These are phyloP conservation scores for Borostomias antarcticus DNA, from an alignment of 2,797 vertebrate species.

Conservation along the genomic window DNA sequence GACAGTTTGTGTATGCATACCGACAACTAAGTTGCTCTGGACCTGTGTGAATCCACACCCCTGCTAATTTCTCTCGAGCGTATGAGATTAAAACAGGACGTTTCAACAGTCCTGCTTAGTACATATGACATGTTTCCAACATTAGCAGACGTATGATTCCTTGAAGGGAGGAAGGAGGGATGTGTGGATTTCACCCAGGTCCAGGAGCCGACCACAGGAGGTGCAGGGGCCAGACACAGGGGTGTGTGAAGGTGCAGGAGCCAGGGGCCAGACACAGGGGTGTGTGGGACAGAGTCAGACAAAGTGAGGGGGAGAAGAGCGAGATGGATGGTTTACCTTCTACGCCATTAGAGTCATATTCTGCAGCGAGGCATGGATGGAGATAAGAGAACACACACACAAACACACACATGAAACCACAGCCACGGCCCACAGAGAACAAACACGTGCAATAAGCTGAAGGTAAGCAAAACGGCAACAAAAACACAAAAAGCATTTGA, in stretches of 20 bases:
- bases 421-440: slow-evolving; percentile 42
- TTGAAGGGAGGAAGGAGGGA: background rate
- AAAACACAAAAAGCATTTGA: slow-evolving; percentile 18
- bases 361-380: slow-evolving; percentile 83
- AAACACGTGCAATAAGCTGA: slow-evolving; percentile 38
- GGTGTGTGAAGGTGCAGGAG: slow-evolving; percentile 13
- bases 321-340: slow-evolving; percentile 79
- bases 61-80: background rate
- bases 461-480: slow-evolving; percentile 7
- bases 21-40: slow-evolving; percentile 27
- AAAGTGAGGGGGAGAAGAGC: slow-evolving; percentile 56
- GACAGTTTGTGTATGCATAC: slow-evolving; percentile 45
- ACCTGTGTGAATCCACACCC: background rate
- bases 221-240: slow-evolving; percentile 33
- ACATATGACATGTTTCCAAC: too few relatives aligned
- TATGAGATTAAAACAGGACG: too few relatives aligned
- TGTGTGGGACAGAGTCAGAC: slow-evolving; percentile 38
- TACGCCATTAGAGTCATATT: slow-evolving; percentile 80
- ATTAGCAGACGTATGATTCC: background rate
- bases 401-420: slow-evolving; percentile 48
- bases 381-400: slow-evolving; percentile 75
- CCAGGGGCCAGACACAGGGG: slow-evolving; percentile 9
- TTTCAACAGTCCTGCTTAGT: too few relatives aligned
- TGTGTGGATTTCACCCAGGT: too few relatives aligned
- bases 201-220: slow-evolving; percentile 26